Conservation (phyloP, 2,797 vertebrate genomes). For the Ctenopoma kingsleyae region DNA sequence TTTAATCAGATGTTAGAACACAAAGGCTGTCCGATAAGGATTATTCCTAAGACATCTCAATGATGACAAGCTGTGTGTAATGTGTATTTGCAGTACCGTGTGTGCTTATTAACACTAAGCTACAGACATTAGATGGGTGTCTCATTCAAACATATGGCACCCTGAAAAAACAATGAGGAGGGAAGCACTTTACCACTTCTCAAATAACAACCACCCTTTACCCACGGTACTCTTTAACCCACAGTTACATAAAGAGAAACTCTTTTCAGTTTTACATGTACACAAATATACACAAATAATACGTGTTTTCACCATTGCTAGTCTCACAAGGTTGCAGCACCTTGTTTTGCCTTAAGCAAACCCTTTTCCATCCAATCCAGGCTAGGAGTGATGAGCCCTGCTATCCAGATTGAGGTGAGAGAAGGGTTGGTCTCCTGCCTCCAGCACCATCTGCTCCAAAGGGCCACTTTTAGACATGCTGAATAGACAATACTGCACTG, state of each 20-base stretch:
- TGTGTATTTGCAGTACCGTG: slow-evolving; percentile 58
- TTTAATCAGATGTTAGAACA: slow-evolving; percentile 87
- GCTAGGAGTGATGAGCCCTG: slow-evolving; percentile 67
- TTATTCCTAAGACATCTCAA: slow-evolving; percentile 88
- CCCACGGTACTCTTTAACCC: slow-evolving; percentile 23
- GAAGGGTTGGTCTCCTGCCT: slow-evolving; percentile 84
- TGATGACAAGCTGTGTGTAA: slow-evolving; percentile 84
- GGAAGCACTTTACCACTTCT: slow-evolving; percentile 43
- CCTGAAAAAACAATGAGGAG: slow-evolving; percentile 30
- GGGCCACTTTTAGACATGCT: slow-evolving; percentile 84
- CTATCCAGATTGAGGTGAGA: slow-evolving; percentile 83
- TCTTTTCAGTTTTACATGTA: slow-evolving; percentile 41
- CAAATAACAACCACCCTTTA: slow-evolving; percentile 46
- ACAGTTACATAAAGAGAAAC: slow-evolving; percentile 39
- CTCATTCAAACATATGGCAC: slow-evolving; percentile 61
- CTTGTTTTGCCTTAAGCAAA: slow-evolving; percentile 71
- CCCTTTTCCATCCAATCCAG: slow-evolving; percentile 65
- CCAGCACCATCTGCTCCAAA: slow-evolving; percentile 84
- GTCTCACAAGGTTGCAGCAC: slow-evolving; percentile 52
- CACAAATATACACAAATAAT: slow-evolving; percentile 45
- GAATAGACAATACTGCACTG: slow-evolving; percentile 80
- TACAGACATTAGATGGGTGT: slow-evolving; percentile 58
- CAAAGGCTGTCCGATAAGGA: slow-evolving; percentile 89
- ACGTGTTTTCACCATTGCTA: slow-evolving; percentile 32
- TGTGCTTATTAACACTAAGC: slow-evolving; percentile 76